Base-by-base conservation (phyloP, 2,113 vertebrate species). In the Zingel zingel region DNA sequence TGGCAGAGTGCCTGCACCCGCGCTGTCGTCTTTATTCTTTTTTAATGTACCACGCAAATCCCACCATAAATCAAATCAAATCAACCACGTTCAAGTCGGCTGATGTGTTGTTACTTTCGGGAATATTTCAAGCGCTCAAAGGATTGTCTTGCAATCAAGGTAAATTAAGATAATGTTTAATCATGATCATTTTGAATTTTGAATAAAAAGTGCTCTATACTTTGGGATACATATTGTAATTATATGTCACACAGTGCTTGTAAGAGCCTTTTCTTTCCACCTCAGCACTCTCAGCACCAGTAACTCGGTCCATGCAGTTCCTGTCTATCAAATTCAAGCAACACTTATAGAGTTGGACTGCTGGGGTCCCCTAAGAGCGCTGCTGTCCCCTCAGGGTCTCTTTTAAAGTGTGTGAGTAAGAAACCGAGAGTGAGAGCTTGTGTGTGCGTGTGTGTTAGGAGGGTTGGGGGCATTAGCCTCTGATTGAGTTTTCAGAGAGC, bases 401-500 rank as follows among this genome's bases (percentile, higher is more conserved):
- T 69, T 66, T 47, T 73, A 81, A 84, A 75, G 85, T 15, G 90
- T 75, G 83, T 51, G 82, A 91, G 92, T 86, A 64, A 74, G 86
- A 88, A 88, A 89, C 81, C 76, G 67, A 83, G 64, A 86, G 84
- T 80, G 88, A 90, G 83, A 83, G 84, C 78, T 66, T 1, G 33
- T 65, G 70, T 71, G 50, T 66, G 83, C 19, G 74, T 68, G 89
- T 80, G 85, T 86, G 88, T 83, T 63, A 72, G 77, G 18, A 77
- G 61, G 87, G 86, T 88, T 82, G 88, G 85, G 89, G 83, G 92
- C 86, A 91, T 93, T 91, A 92, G 94, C 83, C 80, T 97, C 97
- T 99, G 97, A 99, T 99, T 97, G 96, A 97, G 97, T 98, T 98
- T 97, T 95, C 96, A 95, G 95, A 94, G 95, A 97, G 95, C 95